These are phyloP conservation scores for Myrmecophaga tridactyla DNA, from an alignment of 2,113 vertebrate genomes.

Conservation along the genomic window DNA sequence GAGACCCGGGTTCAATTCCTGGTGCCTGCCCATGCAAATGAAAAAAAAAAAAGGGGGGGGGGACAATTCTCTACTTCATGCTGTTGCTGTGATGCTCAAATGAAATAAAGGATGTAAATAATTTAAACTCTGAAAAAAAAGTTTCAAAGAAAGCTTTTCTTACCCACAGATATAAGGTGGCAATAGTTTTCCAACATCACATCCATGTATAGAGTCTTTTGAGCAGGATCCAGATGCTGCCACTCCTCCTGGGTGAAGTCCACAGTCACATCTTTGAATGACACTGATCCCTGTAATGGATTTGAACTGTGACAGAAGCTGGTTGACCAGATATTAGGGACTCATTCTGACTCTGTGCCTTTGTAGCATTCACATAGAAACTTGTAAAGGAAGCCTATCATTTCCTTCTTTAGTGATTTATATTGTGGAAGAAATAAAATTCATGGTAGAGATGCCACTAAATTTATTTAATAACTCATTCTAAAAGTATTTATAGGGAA, in stretches of 20 bases:
- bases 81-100: too few species aligned
- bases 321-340: background rate
- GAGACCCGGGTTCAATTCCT: too few species aligned
- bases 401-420: constrained; percentile 44
- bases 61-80: too few species aligned
- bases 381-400: background rate
- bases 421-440: background rate
- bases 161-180: constrained; percentile 68
- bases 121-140: too few species aligned
- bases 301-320: background rate
- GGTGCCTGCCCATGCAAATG: too few species aligned
- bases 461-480: constrained; percentile 10
- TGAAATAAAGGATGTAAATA: too few species aligned
- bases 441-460: background rate
- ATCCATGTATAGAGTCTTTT: constrained; percentile 70
- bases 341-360: background rate
- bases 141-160: background rate
- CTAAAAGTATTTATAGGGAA: background rate
- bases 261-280: constrained; percentile 73
- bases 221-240: constrained; percentile 69
- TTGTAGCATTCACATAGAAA: constrained; percentile 8
- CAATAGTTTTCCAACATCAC: constrained; percentile 75
- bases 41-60: too few species aligned
- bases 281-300: constrained; percentile 56
- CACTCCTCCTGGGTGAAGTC: constrained; percentile 71